These are phyloP conservation scores for Esox niger DNA, from an alignment of 2,113 vertebrate species.

Conservation along the genomic window DNA sequence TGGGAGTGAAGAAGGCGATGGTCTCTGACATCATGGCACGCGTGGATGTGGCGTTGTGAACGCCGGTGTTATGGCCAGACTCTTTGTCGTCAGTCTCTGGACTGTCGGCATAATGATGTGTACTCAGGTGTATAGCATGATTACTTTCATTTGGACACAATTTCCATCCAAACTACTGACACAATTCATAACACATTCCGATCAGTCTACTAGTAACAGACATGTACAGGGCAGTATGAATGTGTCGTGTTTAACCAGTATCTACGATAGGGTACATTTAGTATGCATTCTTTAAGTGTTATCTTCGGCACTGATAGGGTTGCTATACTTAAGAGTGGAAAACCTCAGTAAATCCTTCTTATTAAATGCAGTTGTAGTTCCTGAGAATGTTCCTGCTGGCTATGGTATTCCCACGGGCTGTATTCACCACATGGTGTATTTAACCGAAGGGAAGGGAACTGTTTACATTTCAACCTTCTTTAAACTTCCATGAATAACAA, in stretches of 20 bases:
- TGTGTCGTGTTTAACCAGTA: too few relatives aligned
- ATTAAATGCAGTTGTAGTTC: slow-evolving; percentile 57
- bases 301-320: slow-evolving; percentile 43
- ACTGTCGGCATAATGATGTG: too few relatives aligned
- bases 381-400: slow-evolving; percentile 49
- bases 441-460: slow-evolving; percentile 55
- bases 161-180: background rate
- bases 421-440: slow-evolving; percentile 29
- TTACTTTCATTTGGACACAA: background rate
- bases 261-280: too few relatives aligned
- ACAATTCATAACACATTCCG: background rate
- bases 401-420: slow-evolving; percentile 67
- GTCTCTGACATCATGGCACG: slow-evolving; percentile 13
- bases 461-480: slow-evolving; percentile 69
- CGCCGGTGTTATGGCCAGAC: too few relatives aligned
- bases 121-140: too few relatives aligned
- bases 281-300: slow-evolving; percentile 40
- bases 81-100: too few relatives aligned
- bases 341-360: slow-evolving; percentile 61
- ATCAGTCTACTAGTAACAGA: background rate
- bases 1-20: slow-evolving; percentile 25
- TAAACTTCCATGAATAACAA: slow-evolving; percentile 62
- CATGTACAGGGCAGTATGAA: too few relatives aligned
- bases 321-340: slow-evolving; percentile 48
- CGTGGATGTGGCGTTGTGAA: too few relatives aligned